These are phyloP conservation scores for Styela clava DNA, from an alignment of 23 tunicate species.

Conservation along the genomic window DNA sequence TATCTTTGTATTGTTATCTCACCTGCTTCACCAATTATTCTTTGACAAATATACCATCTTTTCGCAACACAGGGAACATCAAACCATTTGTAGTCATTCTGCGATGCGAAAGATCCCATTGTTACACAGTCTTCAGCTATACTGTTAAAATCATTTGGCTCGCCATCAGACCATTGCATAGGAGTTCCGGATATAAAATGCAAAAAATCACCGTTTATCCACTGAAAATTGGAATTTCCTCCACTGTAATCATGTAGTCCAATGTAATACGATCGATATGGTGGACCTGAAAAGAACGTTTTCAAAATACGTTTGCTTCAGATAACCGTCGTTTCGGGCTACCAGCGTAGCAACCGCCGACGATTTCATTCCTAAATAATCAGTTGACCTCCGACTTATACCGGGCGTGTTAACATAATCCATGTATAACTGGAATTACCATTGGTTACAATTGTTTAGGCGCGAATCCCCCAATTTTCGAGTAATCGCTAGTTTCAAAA, in stretches of 20 bases:
- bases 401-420: too few relatives aligned
- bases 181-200: neutral
- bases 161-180: slow-evolving; percentile 5
- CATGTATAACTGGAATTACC: too few relatives aligned
- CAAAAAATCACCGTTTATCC: neutral
- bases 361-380: too few relatives aligned
- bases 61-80: slow-evolving; percentile 10
- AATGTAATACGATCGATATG: neutral
- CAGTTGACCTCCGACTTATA: too few relatives aligned
- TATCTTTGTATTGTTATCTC: neutral
- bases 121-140: slow-evolving; percentile 4
- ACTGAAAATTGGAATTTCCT: neutral
- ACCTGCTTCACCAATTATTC: neutral
- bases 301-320: too few relatives aligned
- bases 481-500: too few relatives aligned
- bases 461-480: too few relatives aligned
- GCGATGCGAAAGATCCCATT: neutral
- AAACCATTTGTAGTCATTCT: neutral
- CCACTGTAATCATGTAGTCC: slow-evolving; percentile 6
- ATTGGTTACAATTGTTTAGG: too few relatives aligned
- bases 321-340: too few relatives aligned
- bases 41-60: slow-evolving; percentile 3
- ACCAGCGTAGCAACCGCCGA: too few relatives aligned
- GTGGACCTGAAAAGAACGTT: neutral
- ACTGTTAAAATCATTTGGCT: slow-evolving; percentile 1